These are phyloP conservation scores for Enteromius paludinosus DNA, from an alignment of 2,797 vertebrate genomes.

Conservation along the genomic window DNA sequence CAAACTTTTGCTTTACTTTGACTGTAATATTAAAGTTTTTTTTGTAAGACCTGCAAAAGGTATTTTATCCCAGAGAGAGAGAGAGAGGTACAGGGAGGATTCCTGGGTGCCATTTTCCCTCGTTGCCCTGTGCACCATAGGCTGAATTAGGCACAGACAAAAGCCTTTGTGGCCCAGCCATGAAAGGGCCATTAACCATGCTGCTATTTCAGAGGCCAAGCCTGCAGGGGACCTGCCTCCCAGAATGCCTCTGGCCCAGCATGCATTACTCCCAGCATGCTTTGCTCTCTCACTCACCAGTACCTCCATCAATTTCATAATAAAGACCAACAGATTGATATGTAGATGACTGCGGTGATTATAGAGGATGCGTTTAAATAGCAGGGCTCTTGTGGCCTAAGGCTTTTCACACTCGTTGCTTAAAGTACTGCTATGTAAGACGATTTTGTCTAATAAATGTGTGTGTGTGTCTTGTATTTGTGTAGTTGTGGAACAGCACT, in stretches of 20 bases:
- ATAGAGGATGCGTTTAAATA: slow-evolving; percentile 60
- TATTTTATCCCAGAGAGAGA: slow-evolving; percentile 2
- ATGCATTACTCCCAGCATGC: slow-evolving; percentile 74
- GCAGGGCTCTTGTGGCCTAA: slow-evolving; percentile 39
- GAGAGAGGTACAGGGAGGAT: slow-evolving; percentile 52
- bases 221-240: slow-evolving; percentile 82
- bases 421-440: slow-evolving; percentile 9
- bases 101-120: slow-evolving; percentile 64
- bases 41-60: background rate
- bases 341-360: slow-evolving; percentile 78
- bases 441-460: slow-evolving; percentile 15
- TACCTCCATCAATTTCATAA: slow-evolving; percentile 71
- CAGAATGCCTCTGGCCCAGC: slow-evolving; percentile 83
- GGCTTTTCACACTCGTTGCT: slow-evolving; percentile 37
- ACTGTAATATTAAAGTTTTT: background rate
- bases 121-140: slow-evolving; percentile 78
- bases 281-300: slow-evolving; percentile 70
- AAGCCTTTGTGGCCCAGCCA: slow-evolving; percentile 84
- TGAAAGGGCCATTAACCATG: slow-evolving; percentile 89
- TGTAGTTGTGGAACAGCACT: slow-evolving; percentile 54
- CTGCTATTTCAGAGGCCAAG: slow-evolving; percentile 87
- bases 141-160: slow-evolving; percentile 84
- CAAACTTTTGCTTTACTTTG: background rate
- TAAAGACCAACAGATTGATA: slow-evolving; percentile 75
- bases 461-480: slow-evolving; percentile 46